Conservation (phyloP, 2,113 vertebrate genomes). For the Lonchura striata region DNA sequence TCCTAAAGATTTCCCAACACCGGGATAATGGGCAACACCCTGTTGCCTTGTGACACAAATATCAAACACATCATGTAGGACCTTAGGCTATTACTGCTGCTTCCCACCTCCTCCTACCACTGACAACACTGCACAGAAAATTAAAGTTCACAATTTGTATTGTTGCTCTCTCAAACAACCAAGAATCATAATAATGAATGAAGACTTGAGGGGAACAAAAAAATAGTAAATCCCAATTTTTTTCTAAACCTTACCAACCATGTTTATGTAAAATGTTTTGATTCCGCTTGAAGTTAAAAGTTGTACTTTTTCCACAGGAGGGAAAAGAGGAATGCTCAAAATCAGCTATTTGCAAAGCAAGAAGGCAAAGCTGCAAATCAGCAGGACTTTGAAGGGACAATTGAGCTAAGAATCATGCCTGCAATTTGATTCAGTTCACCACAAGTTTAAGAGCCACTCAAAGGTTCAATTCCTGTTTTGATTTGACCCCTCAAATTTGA, state of each 20-base stretch:
- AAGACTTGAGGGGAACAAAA: not conserved
- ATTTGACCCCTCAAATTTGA: not conserved
- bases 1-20: not conserved
- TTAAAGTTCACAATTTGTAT: not conserved
- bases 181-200: not conserved
- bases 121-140: not conserved
- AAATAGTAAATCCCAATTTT: rapidly evolving
- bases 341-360: not conserved
- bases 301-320: not conserved
- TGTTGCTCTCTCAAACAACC: not conserved
- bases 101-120: not conserved
- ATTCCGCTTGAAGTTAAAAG: not conserved
- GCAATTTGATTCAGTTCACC: not conserved
- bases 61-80: not conserved
- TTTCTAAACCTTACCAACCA: not conserved
- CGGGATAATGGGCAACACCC: not conserved
- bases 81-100: not conserved
- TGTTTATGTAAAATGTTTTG: not conserved
- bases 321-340: not conserved
- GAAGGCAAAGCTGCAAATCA: not conserved
- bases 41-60: not conserved
- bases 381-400: not conserved
- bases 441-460: not conserved
- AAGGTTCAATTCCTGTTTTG: not conserved
- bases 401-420: not conserved